phyloP scores from a whole-genome alignment of 1,140 invertebrate species.

The Drosophila lini region DNA sequence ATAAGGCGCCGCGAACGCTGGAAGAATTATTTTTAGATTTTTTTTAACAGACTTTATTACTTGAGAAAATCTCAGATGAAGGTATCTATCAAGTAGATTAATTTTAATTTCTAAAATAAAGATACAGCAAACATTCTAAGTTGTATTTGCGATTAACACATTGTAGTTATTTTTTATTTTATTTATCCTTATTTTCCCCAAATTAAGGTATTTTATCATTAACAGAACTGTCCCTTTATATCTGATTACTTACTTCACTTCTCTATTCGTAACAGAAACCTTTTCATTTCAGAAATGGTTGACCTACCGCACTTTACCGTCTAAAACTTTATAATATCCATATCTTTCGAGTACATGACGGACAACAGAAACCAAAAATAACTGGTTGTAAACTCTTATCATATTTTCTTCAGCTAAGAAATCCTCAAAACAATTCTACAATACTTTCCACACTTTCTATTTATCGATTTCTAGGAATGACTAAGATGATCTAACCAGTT shows the following conservation, averaged over 20 bases:
- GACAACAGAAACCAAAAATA: too few species aligned
- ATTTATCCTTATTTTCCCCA: too few species aligned
- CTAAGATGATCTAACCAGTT: too few species aligned
- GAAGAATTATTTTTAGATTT: background rate
- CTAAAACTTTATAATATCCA: background rate
- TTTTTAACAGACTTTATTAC: background rate
- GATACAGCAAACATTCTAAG: background rate
- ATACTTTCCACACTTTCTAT: background rate
- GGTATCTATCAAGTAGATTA: too few species aligned
- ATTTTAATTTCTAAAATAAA: background rate
- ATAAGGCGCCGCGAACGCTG: constrained; percentile 67
- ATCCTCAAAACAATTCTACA: background rate
- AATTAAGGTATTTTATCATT: too few species aligned
- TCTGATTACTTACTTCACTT: too few species aligned
- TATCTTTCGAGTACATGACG: background rate
- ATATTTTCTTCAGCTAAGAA: too few species aligned
- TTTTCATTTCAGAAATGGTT: background rate
- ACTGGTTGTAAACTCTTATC: background rate
- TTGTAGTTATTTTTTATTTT: background rate
- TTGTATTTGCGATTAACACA: background rate
- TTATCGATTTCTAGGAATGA: constrained; percentile 5
- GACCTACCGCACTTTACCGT: background rate
- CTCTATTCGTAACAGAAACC: background rate
- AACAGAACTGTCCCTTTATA: too few species aligned
- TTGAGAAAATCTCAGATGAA: background rate